Base-by-base conservation (phyloP, 1,140 invertebrate species). In the Parasteatoda tepidariorum region DNA sequence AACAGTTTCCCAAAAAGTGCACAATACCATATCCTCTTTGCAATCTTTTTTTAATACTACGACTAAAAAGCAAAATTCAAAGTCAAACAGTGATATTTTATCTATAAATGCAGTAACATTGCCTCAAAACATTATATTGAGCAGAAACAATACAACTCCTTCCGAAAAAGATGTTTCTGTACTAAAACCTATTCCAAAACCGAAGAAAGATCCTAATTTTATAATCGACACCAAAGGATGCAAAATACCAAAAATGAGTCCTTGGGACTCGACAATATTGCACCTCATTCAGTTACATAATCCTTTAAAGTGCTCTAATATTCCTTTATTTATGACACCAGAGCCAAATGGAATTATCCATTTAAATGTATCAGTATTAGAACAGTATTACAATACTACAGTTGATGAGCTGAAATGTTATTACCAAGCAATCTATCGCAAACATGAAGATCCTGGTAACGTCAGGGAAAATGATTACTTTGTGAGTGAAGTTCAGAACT, bases 211-310 rank as follows among this genome's bases (percentile, higher is more conserved):
- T 26, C 28, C 64, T 38, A 33, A 31, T 55, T 55, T 83, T 86
- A 88, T 94, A 55, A 92, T 95, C 1, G 92, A 92, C 88, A 94
- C 91, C 86, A 89, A 92, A 2, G 93, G 94, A 26, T 97, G 96
- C 87, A 92, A 92, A 4, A 95, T 97, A 85, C 94, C 95, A 0
- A 92, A 92, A 11, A 90, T 96, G 70, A 92, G 93, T 85, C 92
- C 94, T 0, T 92, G 92, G 66, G 93, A 96, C 83, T 87, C 90
- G 9, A 92, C 93, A 24, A 92, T 94, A n/a, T 90, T 89, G 83
- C 88, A 90, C 30, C 91, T 92, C 82, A 91, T 93, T 22, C 90
- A 90, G 59, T 90, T 91, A 31, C 88, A 90, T 55, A 89, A 91
- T 75, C 92, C 92, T 57, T 89, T 92, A 31, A 74, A 89, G 0